Evolutionary conservation across 1,140 invertebrate species (phyloP).

Genomic region (Aethina tumida): DNA sequence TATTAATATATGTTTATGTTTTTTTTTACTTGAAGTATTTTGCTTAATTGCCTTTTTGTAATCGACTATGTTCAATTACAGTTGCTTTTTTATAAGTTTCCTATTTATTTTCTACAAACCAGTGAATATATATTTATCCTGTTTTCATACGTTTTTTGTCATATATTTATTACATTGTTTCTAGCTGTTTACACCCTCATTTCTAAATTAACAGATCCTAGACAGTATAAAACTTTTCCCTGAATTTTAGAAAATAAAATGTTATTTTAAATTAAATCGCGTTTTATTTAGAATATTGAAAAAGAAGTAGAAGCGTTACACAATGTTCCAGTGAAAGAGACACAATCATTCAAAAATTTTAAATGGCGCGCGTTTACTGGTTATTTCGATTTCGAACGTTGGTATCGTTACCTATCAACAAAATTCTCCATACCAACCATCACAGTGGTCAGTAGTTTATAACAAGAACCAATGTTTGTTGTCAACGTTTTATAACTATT

Average conservation of each 20-base stretch:
- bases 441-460: no score
- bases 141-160: constrained; percentile 4
- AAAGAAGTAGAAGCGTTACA: no score
- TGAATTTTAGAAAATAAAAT: constrained; percentile 27
- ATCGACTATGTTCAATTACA: neutral
- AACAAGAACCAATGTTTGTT: no score
- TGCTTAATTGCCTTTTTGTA: neutral
- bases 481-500: no score
- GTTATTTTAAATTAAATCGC: constrained; percentile 23
- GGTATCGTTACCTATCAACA: no score
- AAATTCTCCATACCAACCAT: no score
- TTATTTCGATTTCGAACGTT: no score
- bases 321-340: no score
- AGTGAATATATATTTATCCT: constrained; percentile 1
- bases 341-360: no score
- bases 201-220: constrained; percentile 17
- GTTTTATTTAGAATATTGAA: no score
- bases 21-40: constrained; percentile 2
- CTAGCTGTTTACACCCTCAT: constrained; percentile 5
- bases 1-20: constrained; percentile 3
- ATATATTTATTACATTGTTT: constrained; percentile 11
- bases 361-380: no score
- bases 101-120: neutral
- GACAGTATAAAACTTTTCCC: constrained; percentile 23
- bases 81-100: neutral